Evolutionary conservation across 2,888 invertebrate species (phyloP).

Genomic region (Onchidella celtica): DNA sequence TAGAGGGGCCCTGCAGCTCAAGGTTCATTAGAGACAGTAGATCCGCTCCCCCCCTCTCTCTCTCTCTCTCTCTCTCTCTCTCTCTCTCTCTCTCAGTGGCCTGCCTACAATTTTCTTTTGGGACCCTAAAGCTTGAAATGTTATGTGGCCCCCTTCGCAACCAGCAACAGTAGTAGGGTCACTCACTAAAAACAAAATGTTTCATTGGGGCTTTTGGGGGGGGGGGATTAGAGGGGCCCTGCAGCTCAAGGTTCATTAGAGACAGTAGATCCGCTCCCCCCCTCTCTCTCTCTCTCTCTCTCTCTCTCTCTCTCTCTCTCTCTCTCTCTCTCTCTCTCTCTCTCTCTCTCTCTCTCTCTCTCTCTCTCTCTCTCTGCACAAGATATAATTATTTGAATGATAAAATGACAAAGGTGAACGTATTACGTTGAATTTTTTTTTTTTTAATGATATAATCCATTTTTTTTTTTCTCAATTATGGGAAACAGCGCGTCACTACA

Average conservation of each 20-base stretch:
- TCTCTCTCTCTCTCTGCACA: background rate
- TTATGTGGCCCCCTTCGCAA: too few relatives aligned
- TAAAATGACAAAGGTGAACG: background rate
- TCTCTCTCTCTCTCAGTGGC: background rate
- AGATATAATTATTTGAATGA: background rate
- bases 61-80: background rate
- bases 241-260: background rate
- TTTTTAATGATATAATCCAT: background rate
- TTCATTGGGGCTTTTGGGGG: too few relatives aligned
- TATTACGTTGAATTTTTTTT: background rate
- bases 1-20: too few relatives aligned
- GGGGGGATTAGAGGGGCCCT: too few relatives aligned
- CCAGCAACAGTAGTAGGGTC: too few relatives aligned
- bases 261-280: background rate
- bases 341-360: conserved; percentile 28
- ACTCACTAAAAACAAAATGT: too few relatives aligned
- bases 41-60: background rate
- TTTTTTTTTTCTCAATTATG: too few relatives aligned
- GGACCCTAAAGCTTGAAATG: too few relatives aligned
- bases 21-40: background rate
- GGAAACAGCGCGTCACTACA: too few relatives aligned
- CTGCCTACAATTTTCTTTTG: background rate
- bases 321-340: background rate
- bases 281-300: background rate
- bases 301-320: background rate